A percentile compares a stretch with the other conserved stretches of the same genome.
Conservation (phyloP, 2,113 vertebrate species). For the Myotis yumanensis region DNA sequence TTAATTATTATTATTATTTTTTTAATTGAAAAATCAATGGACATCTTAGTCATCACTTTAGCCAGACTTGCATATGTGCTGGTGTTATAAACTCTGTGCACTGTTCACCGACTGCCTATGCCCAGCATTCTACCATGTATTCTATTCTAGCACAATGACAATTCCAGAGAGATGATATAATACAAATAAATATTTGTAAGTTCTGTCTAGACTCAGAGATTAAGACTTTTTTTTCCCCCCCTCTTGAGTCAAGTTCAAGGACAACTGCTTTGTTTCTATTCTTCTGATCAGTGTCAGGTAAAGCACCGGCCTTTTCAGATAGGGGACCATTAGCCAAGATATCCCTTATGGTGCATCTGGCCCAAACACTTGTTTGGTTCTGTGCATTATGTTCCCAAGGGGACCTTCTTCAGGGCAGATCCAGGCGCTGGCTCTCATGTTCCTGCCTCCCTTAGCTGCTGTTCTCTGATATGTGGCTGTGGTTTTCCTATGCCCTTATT, state of each 20-base stretch:
- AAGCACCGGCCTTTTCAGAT: not conserved
- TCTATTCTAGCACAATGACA: not conserved
- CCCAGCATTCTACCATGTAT: not conserved
- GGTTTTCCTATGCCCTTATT: conserved; percentile 26
- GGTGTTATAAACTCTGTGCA: not conserved
- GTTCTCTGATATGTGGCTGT: not conserved
- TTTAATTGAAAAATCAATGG: not conserved
- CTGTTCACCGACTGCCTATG: not conserved
- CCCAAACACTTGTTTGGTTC: not conserved
- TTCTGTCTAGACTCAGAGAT: not conserved
- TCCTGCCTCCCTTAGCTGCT: not conserved
- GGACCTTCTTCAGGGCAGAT: not conserved
- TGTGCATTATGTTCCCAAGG: not conserved
- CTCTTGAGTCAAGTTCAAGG: not conserved
- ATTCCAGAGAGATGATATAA: not conserved
- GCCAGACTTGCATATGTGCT: not conserved
- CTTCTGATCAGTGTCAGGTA: not conserved
- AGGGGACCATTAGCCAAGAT: not conserved
- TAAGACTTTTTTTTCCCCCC: not conserved
- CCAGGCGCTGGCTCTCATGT: not conserved
- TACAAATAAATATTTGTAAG: not conserved
- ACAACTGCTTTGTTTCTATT: not conserved
- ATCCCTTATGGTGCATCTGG: not conserved
- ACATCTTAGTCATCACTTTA: not conserved
- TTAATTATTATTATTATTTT: not conserved